These are phyloP conservation scores for Labeo calbasu DNA, from an alignment of 2,797 vertebrate species.

Conservation along the genomic window DNA sequence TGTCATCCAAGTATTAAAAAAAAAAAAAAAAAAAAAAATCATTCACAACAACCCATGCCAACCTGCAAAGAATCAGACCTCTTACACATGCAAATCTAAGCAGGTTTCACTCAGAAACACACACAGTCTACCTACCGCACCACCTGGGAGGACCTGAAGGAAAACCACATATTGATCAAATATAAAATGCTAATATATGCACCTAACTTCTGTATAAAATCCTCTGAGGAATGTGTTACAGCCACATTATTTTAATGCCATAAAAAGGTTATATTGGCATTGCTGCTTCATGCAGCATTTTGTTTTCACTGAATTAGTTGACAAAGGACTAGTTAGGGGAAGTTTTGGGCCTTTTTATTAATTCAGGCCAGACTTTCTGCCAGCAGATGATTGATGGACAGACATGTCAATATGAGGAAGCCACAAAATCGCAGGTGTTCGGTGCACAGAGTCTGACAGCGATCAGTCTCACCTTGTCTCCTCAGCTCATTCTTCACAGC, in stretches of 20 bases:
- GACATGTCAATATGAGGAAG: neutral
- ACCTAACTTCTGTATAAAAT: neutral
- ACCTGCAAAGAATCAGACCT: conserved; percentile 11
- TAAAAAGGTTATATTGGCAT: neutral
- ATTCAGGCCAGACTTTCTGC: neutral
- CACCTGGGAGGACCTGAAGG: conserved; percentile 79
- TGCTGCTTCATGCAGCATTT: neutral
- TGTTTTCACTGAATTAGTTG: neutral
- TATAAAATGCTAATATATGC: conserved; percentile 1
- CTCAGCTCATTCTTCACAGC: conserved; percentile 96
- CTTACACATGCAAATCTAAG: conserved; percentile 51
- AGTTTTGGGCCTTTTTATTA: neutral
- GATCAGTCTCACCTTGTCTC: conserved; percentile 86
- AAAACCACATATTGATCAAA: conserved; percentile 65
- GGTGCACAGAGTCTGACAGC: neutral
- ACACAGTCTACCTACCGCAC: conserved; percentile 77
- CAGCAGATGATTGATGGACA: neutral
- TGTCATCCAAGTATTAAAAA: neutral
- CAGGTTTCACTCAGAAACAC: conserved; percentile 1
- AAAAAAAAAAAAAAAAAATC: neutral
- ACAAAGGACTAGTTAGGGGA: neutral
- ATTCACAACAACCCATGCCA: conserved; percentile 41
- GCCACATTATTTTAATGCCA: neutral
- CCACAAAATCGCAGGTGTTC: neutral
- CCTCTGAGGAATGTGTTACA: neutral